These are phyloP conservation scores for Nudaria mundana DNA, from an alignment of 2,888 invertebrate genomes.

Conservation along the genomic window DNA sequence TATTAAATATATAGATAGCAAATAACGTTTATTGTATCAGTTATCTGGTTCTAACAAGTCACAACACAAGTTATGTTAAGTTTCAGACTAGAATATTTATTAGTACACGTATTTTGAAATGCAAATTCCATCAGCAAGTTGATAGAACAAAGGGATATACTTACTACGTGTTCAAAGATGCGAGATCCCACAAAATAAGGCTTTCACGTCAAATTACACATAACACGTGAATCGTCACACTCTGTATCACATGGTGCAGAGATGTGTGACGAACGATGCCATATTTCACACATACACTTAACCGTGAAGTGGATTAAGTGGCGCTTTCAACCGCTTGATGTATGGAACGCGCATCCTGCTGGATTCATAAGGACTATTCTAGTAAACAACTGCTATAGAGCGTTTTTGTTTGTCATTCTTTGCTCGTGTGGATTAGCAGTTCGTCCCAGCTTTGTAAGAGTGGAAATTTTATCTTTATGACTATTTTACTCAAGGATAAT, in stretches of 20 bases:
- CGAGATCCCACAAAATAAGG: slow-evolving; percentile 26
- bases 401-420: slow-evolving; percentile 11
- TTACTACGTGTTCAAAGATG: too few relatives aligned
- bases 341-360: slow-evolving; percentile 51
- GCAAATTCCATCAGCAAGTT: too few relatives aligned
- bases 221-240: slow-evolving; percentile 39
- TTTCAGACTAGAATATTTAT: too few relatives aligned
- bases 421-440: neutral
- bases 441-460: too few relatives aligned
- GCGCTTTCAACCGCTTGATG: slow-evolving; percentile 54
- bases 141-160: too few relatives aligned
- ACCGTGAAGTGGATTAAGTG: slow-evolving; percentile 62
- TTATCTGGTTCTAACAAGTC: too few relatives aligned
- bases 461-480: too few relatives aligned
- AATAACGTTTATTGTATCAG: too few relatives aligned
- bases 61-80: too few relatives aligned
- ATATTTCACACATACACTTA: slow-evolving; percentile 63
- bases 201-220: slow-evolving; percentile 36
- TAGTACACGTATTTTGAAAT: too few relatives aligned
- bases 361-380: slow-evolving; percentile 54
- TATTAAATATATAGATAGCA: too few relatives aligned
- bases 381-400: slow-evolving; percentile 18
- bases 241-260: slow-evolving; percentile 39
- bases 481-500: too few relatives aligned
- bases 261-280: slow-evolving; percentile 62